phyloP scores from a whole-genome alignment of 2,888 invertebrate genomes.

The Chirona hameri region DNA sequence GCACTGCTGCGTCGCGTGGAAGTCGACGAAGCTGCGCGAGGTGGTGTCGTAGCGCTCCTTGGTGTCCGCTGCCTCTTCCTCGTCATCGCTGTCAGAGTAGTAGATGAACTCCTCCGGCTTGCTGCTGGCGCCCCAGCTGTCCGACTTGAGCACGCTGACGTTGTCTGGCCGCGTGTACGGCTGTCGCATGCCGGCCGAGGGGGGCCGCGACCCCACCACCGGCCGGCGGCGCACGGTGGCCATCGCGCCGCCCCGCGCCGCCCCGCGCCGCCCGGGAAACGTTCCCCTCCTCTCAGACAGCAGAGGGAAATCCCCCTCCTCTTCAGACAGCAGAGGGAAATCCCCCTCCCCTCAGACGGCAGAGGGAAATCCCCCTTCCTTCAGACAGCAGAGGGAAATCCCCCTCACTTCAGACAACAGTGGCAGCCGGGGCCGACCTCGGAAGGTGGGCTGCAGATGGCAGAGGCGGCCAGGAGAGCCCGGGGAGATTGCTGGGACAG shows the following conservation, averaged over 20 bases:
- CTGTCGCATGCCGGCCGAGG: neutral
- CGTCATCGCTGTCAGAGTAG: slow-evolving; percentile 23
- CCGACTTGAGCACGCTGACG: neutral
- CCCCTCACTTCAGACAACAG: too few species aligned
- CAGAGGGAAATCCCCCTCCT: too few species aligned
- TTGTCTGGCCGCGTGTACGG: neutral
- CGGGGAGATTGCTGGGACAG: too few species aligned
- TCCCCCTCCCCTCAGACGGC: too few species aligned
- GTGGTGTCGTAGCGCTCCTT: neutral
- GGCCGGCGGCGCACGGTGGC: slow-evolving; percentile 12
- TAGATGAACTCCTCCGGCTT: slow-evolving; percentile 29
- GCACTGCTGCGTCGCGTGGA: neutral
- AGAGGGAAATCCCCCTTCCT: too few species aligned
- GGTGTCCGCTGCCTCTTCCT: neutral
- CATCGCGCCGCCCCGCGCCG: neutral
- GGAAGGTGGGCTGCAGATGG: too few species aligned
- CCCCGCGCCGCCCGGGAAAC: neutral
- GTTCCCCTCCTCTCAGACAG: too few species aligned
- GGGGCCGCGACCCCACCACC: neutral
- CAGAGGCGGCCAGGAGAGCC: too few species aligned
- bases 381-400: too few species aligned
- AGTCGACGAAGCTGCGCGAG: slow-evolving; percentile 24
- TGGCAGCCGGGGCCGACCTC: too few species aligned
- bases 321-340: too few species aligned
- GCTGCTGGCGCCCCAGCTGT: slow-evolving; percentile 6